These are phyloP conservation scores for Bubo scandiacus DNA, from an alignment of 2,113 vertebrate genomes.

Conservation along the genomic window DNA sequence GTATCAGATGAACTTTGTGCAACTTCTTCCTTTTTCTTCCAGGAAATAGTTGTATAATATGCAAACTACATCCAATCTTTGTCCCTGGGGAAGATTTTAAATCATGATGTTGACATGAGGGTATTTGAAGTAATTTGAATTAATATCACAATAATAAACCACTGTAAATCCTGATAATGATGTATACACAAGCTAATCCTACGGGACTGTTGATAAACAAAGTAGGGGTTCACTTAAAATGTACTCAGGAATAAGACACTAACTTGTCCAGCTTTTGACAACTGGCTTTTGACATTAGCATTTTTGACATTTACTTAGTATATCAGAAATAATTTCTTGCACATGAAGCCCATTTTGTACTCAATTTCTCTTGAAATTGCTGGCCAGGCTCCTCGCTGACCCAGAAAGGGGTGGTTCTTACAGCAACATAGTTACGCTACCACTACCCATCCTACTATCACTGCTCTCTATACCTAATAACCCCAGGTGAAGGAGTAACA, in stretches of 20 bases:
- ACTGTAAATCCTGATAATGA: not conserved
- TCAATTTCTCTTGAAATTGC: not conserved
- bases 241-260: not conserved
- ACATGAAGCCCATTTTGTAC: not conserved
- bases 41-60: not conserved
- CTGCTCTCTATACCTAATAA: not conserved
- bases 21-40: not conserved
- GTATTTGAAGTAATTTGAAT: not conserved
- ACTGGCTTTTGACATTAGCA: not conserved
- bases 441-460: not conserved
- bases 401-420: not conserved
- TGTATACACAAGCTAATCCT: not conserved
- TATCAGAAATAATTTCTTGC: not conserved
- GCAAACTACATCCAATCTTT: not conserved
- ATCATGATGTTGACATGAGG: not conserved
- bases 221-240: not conserved
- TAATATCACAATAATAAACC: not conserved
- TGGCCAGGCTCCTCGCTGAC: not conserved
- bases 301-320: not conserved
- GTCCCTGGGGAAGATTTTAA: not conserved
- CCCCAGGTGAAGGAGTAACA: not conserved
- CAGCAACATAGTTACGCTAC: not conserved
- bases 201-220: not conserved
- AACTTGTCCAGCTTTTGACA: not conserved
- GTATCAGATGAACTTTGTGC: not conserved